Base-by-base conservation (phyloP, 2,113 vertebrate species). In the Amphiprion percula region DNA sequence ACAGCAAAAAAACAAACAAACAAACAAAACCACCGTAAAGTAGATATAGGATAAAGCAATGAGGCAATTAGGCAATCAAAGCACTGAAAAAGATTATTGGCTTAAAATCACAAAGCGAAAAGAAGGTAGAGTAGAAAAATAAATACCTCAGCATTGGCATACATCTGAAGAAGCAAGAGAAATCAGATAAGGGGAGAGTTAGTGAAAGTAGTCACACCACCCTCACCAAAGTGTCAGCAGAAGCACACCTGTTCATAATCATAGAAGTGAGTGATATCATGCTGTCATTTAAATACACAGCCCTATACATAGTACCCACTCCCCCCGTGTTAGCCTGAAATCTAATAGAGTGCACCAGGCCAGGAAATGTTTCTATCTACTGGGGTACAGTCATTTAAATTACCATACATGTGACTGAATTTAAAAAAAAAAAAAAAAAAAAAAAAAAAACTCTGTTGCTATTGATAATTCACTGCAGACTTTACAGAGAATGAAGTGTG, bases 131-230 rank as follows among this genome's bases (percentile, higher is more conserved):
- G 79, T 55, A 84, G 89, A 89, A 77, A 80, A 88, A 92, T 91
- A 95, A 96, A 94, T 96, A 96, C 95, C 95, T 96, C 95, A 89
- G 94, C 94, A 95, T 96, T 96, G 93, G 95, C 94, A 96, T 76
- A 95, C 94, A 95, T 96, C 95, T 96, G 95, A 94, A 95, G 95
- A 94, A 94, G 93, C 93, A 93, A 91, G 90, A 93, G 83, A 93
- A 91, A 95, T 90, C 68, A 87, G 90, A 94, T 85, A 87, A 93
- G 16, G 65, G 83, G 55, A 91, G 91, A 90, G 92, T 96, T 95
- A 95, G 92, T 93, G 77, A 91, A 91, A 94, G 91, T 88, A 77
- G 80, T 90, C 75, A 91, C 87, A 92, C 93, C 90, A 83, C 91
- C 94, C 63, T 90, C 92, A 94, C 93, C 93, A 86, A 87, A 88